Conservation (phyloP, 2,797 vertebrate species). For the Cuculus canorus region DNA sequence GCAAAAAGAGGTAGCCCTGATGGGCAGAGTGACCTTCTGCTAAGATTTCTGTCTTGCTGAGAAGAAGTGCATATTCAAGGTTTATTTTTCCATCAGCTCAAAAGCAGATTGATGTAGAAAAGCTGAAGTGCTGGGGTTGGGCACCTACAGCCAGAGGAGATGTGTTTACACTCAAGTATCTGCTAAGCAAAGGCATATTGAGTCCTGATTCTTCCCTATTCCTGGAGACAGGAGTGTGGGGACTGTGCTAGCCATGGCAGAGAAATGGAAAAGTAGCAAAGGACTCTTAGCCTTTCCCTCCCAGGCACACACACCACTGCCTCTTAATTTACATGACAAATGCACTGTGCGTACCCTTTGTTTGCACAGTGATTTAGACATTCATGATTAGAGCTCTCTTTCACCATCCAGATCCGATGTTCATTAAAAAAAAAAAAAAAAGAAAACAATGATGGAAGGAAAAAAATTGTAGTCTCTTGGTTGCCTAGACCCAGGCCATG, state of each 20-base stretch:
- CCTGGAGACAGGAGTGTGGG: not conserved
- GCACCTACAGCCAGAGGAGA: not conserved
- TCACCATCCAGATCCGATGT: conserved; percentile 21
- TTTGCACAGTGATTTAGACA: conserved; percentile 59
- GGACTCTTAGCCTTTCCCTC: conserved; percentile 14
- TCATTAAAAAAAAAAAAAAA: not conserved
- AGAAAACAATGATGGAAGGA: not conserved
- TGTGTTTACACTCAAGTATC: not conserved
- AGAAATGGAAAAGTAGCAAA: conserved; percentile 18
- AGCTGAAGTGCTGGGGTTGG: not conserved
- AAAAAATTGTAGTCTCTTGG: conserved; percentile 18
- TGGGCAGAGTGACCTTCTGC: not conserved
- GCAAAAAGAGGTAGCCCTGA: not conserved
- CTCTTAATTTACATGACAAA: conserved; percentile 70
- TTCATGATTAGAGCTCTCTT: conserved; percentile 45
- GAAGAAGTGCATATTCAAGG: not conserved
- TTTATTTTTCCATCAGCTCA: not conserved
- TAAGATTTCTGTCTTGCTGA: not conserved
- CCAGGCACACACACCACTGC: not conserved
- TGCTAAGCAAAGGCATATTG: not conserved
- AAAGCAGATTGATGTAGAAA: not conserved
- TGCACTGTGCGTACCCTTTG: conserved; percentile 42
- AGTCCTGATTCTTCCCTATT: not conserved
- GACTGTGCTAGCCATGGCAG: not conserved
- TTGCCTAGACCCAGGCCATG: conserved; percentile 67